Percentiles rank a stretch among this genome's conserved stretches.
phyloP scores from a whole-genome alignment of 2,113 vertebrate species.

The Aegithalos caudatus region DNA sequence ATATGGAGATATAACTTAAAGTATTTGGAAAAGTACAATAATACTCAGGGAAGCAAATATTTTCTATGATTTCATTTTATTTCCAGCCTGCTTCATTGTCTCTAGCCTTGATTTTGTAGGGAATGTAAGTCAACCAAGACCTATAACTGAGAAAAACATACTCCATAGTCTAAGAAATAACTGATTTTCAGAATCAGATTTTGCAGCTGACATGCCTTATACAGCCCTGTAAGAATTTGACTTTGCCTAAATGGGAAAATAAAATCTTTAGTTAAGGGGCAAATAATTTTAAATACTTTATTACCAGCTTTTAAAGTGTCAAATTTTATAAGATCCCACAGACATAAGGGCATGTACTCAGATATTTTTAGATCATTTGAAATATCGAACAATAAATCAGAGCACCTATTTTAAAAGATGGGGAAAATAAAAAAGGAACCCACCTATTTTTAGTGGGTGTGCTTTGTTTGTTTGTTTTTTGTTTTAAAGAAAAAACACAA shows the following conservation, averaged over 20 bases:
- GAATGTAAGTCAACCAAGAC: not conserved
- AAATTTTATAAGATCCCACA: not conserved
- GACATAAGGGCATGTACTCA: not conserved
- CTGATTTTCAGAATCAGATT: not conserved
- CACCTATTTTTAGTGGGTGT: not conserved
- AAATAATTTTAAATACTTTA: not conserved
- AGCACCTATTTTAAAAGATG: not conserved
- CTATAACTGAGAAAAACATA: not conserved
- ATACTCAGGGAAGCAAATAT: not conserved
- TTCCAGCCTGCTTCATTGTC: not conserved
- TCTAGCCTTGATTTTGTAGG: not conserved
- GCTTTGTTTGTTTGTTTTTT: not conserved
- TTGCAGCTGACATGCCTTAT: fast-evolving
- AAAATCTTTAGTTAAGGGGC: not conserved
- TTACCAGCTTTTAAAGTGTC: not conserved
- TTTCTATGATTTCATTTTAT: not conserved
- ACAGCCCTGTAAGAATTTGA: not conserved
- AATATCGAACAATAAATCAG: not conserved
- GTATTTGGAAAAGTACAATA: not conserved
- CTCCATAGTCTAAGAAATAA: not conserved
- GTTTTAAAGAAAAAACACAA: not conserved
- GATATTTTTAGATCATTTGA: not conserved
- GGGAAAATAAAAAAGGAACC: not conserved
- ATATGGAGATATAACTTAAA: fast-evolving
- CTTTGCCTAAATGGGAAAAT: not conserved